These are phyloP conservation scores for Telenomus remus DNA, from an alignment of 1,140 invertebrate species.

Conservation along the genomic window DNA sequence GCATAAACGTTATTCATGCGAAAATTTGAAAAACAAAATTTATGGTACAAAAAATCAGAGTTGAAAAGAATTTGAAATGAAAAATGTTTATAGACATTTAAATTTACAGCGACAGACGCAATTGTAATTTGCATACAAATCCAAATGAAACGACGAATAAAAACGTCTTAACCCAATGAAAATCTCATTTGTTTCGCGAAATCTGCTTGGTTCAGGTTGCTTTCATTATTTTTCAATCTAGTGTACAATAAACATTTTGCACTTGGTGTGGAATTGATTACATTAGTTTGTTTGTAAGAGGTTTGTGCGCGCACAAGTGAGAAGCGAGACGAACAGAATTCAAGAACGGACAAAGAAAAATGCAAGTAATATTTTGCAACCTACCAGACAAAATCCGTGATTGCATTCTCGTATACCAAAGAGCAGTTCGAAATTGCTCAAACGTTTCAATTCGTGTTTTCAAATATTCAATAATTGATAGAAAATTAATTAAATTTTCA, in stretches of 20 bases:
- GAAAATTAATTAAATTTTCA: no score
- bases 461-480: no score
- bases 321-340: background rate
- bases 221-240: slow-evolving; percentile 53
- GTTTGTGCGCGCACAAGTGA: background rate
- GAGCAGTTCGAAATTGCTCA: no score
- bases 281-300: slow-evolving; percentile 25
- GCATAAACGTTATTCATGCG: no score
- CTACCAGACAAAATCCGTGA: slow-evolving; percentile 21
- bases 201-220: slow-evolving; percentile 18
- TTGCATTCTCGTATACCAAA: slow-evolving; percentile 13
- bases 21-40: background rate
- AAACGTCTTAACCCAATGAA: slow-evolving; percentile 41
- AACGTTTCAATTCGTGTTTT: no score
- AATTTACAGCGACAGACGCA: slow-evolving; percentile 11
- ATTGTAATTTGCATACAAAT: slow-evolving; percentile 28
- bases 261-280: slow-evolving; percentile 43
- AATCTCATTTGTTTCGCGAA: slow-evolving; percentile 35
- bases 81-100: slow-evolving; percentile 8
- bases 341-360: slow-evolving; percentile 24
- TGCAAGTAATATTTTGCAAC: slow-evolving; percentile 18
- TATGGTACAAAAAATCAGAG: slow-evolving; percentile 17
- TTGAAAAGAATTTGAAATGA: slow-evolving; percentile 16
- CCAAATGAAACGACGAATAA: slow-evolving; percentile 46
- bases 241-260: slow-evolving; percentile 47